These are phyloP conservation scores for Bombylius discolor DNA, from an alignment of 2,888 invertebrate species.

Conservation along the genomic window DNA sequence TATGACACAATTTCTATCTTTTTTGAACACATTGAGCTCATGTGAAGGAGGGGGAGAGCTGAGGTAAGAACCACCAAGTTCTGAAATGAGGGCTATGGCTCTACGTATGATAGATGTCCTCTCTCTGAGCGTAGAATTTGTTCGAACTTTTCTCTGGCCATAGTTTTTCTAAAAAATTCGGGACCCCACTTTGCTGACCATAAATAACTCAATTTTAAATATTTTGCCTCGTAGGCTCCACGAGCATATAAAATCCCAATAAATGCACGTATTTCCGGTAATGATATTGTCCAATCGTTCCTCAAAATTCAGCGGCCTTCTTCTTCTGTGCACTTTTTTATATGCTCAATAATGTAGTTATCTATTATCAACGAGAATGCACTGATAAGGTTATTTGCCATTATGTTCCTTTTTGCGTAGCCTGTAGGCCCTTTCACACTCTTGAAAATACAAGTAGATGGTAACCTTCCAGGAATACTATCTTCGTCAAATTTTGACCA, in stretches of 20 bases:
- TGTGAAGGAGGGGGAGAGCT: too few species aligned
- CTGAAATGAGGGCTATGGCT: too few species aligned
- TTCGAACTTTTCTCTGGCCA: too few species aligned
- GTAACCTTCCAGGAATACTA: too few species aligned
- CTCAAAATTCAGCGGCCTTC: neutral
- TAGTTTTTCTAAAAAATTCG: too few species aligned
- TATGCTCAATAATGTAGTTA: neutral
- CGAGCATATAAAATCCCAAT: conserved; percentile 7
- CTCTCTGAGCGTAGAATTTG: too few species aligned
- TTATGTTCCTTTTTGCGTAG: conserved; percentile 12
- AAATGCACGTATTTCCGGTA: conserved; percentile 2
- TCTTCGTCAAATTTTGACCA: conserved; percentile 4
- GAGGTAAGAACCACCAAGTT: too few species aligned
- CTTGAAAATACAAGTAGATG: conserved; percentile 5
- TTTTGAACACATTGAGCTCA: too few species aligned
- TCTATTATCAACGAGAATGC: conserved; percentile 1
- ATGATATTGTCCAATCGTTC: neutral
- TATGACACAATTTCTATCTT: too few species aligned
- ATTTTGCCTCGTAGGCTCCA: conserved; percentile 7
- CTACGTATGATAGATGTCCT: too few species aligned
- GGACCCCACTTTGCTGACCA: neutral
- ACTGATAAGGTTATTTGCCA: conserved; percentile 7
- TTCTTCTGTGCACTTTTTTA: neutral
- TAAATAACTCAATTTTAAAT: conserved; percentile 3
- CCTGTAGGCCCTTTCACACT: neutral